Conservation (phyloP, 1,140 invertebrate species). For the Brachionus rubens region DNA sequence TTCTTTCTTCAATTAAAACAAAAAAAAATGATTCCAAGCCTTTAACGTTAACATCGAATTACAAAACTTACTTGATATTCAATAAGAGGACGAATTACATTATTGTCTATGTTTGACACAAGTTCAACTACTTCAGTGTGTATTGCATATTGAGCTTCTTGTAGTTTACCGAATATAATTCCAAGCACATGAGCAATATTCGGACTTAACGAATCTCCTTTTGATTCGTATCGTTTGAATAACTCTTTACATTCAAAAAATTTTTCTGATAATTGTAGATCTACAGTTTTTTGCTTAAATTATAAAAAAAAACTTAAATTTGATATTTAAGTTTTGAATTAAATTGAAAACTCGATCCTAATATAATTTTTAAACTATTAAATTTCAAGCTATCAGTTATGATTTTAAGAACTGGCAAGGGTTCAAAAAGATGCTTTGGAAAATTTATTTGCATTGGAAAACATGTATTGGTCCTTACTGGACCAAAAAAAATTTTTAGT, state of each 20-base stretch:
- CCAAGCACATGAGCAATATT: slow-evolving; percentile 14
- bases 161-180: slow-evolving; percentile 3
- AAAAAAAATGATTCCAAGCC: neutral
- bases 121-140: slow-evolving; percentile 18
- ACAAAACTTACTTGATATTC: slow-evolving; percentile 43
- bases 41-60: no score
- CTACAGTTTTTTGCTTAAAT: slow-evolving; percentile 16
- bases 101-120: neutral
- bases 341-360: neutral
- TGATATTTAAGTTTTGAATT: neutral
- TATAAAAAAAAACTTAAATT: neutral
- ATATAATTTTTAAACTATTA: no score
- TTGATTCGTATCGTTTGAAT: slow-evolving; percentile 18
- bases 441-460: no score
- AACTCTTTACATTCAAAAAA: slow-evolving; percentile 38
- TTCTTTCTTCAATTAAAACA: slow-evolving; percentile 20
- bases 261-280: slow-evolving; percentile 23
- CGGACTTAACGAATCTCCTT: slow-evolving; percentile 19
- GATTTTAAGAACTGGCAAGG: no score
- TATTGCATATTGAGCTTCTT: neutral
- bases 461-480: no score
- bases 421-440: no score
- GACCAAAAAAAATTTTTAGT: no score
- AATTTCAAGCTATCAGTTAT: no score
- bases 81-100: slow-evolving; percentile 8